Conservation (phyloP, 2,113 vertebrate species). For the Dasyurus viverrinus region DNA sequence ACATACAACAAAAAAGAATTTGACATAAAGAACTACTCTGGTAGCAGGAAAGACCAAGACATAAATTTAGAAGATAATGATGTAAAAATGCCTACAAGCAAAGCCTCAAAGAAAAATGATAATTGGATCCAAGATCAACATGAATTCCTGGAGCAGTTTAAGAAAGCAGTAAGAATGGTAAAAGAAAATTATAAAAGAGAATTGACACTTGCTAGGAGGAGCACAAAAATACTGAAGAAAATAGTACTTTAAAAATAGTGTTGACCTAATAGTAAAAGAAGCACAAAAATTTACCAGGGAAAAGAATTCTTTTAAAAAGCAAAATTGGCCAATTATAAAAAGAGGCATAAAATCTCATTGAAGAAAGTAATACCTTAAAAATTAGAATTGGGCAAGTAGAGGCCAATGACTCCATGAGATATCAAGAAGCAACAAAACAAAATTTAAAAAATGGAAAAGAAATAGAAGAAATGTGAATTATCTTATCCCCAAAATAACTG, state of each 20-base stretch:
- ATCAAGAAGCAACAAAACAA: background rate
- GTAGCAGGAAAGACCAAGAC: too few relatives aligned
- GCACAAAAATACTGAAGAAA: background rate
- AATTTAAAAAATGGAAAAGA: background rate
- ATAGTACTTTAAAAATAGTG: background rate
- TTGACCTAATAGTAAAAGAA: background rate
- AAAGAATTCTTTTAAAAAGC: background rate
- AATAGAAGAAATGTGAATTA: background rate
- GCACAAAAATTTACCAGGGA: background rate
- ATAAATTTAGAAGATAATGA: too few relatives aligned
- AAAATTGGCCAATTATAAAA: background rate
- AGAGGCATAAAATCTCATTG: background rate
- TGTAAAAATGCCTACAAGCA: too few relatives aligned
- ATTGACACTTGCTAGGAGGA: background rate
- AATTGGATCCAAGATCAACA: too few relatives aligned
- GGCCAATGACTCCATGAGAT: background rate
- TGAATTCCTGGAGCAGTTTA: too few relatives aligned
- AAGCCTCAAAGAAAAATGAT: too few relatives aligned
- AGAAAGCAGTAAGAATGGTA: background rate
- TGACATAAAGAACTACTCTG: too few relatives aligned
- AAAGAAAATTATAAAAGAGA: background rate
- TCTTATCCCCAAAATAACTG: background rate
- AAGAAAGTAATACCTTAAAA: too few relatives aligned
- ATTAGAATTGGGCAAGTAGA: background rate
- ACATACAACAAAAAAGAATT: too few relatives aligned